Evolutionary conservation across 2,797 vertebrate genomes (phyloP), one percentile per base, ranked within the genome.

Genomic region (Tiaroga cobitis): DNA sequence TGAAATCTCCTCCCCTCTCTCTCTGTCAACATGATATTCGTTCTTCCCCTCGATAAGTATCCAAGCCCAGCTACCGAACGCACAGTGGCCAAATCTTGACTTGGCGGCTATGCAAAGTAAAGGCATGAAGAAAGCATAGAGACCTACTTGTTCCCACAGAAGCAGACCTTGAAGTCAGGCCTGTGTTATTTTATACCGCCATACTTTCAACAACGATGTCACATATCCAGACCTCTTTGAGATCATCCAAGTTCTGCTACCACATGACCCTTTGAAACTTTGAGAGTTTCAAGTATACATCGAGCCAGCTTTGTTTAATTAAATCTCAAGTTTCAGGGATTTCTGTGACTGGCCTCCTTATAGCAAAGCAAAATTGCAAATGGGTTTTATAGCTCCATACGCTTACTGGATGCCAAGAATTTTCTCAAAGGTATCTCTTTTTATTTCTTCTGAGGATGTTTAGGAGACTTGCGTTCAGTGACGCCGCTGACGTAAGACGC

Each of bases 21-120:
- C n/a, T 87, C 80, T 86, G 81, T 84, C 84, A 76, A 74, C 86
- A 82, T 88, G 69, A 87, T 89, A 76, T 90, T 87, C 74, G 76
- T 84, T 82, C 79, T 86, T 78, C 82, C 77, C 67, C 77, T 82
- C 85, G 69, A 87, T 88, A 86, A 89, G 76, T 80, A 76, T 87
- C 51, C 83, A 32, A 69, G 83, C 59, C 65, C 61, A 67, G 88
- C 87, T 90, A 87, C 89, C 65, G 85, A 86, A 84, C 70, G 26
- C 75, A 87, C 85, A 82, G 73, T 82, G 81, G 85, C 78, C 85
- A 87, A 84, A 87, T 84, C 81, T 88, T 79, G 43, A 87, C 86
- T 85, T 90, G 75, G 81, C 34, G 49, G 82, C 82, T 81, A 85
- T 81, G 85, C 85, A 88, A 87, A 90, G 86, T 46, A 73, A 81